A percentile compares a stretch with the other conserved stretches of the same genome.
phyloP scores from a whole-genome alignment of 2,797 vertebrate species.

The Halcyon badia region DNA sequence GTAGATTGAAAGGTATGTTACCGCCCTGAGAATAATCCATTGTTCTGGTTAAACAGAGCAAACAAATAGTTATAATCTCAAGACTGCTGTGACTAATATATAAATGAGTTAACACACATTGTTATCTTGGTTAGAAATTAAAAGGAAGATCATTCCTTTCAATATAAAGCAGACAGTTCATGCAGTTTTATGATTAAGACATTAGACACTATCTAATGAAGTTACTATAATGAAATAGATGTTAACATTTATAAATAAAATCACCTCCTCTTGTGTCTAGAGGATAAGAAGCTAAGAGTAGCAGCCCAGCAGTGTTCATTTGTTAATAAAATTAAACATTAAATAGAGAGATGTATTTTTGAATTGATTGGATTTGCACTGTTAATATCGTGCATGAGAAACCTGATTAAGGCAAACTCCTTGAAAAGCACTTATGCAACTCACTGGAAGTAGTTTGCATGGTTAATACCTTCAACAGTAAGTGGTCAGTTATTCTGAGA shows the following conservation, averaged over 20 bases:
- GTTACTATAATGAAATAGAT: background rate
- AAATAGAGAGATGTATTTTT: background rate
- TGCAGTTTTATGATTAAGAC: background rate
- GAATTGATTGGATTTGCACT: background rate
- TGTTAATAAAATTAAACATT: background rate
- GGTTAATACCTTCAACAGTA: background rate
- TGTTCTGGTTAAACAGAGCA: slow-evolving; percentile 11
- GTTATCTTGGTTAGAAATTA: background rate
- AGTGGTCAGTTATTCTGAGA: background rate
- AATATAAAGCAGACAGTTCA: background rate
- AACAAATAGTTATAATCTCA: slow-evolving; percentile 10
- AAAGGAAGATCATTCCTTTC: background rate
- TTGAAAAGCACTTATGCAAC: background rate
- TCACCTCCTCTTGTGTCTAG: background rate
- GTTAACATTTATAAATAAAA: background rate
- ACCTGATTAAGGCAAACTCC: background rate
- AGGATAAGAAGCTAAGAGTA: background rate
- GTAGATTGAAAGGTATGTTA: background rate
- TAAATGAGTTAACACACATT: background rate
- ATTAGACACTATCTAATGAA: background rate
- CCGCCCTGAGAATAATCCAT: background rate
- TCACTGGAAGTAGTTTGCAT: background rate
- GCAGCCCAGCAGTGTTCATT: background rate
- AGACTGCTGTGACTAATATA: background rate
- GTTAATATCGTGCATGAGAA: background rate